These are phyloP conservation scores for Whitmania pigra DNA, from an alignment of 1,140 invertebrate genomes.

Conservation along the genomic window DNA sequence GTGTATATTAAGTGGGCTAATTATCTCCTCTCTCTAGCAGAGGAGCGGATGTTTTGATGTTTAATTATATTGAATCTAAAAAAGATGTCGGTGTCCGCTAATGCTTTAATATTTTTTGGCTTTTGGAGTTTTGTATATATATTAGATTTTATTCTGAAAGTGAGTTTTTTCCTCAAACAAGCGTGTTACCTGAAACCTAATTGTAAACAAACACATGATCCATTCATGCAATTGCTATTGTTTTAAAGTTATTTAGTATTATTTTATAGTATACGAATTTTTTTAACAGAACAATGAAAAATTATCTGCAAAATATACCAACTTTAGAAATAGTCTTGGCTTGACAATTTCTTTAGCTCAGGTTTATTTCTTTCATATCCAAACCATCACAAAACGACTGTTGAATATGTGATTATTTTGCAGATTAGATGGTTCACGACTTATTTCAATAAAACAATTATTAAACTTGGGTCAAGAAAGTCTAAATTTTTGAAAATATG, in stretches of 20 bases:
- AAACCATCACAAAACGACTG: slow-evolving; percentile 31
- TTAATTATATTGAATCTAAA: not conserved
- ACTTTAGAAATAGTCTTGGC: not conserved
- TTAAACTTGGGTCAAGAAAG: slow-evolving; percentile 36
- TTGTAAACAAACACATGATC: too few species aligned
- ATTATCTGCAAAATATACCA: not conserved
- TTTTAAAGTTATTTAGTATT: too few species aligned
- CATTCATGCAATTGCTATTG: too few species aligned
- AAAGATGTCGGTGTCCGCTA: not conserved
- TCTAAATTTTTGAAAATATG: slow-evolving; percentile 35
- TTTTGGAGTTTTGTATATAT: slow-evolving; percentile 13
- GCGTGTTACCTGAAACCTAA: not conserved
- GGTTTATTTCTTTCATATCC: slow-evolving; percentile 24
- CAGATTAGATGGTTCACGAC: slow-evolving; percentile 40
- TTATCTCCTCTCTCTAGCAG: too few species aligned
- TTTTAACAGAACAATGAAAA: too few species aligned
- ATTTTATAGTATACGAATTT: too few species aligned
- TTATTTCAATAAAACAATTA: slow-evolving; percentile 37
- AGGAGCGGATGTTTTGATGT: too few species aligned
- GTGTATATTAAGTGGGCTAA: too few species aligned
- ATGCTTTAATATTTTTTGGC: not conserved
- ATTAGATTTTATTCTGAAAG: slow-evolving; percentile 14
- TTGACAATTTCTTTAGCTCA: slow-evolving; percentile 32
- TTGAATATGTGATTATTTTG: slow-evolving; percentile 34
- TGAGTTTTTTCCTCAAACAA: not conserved